A percentile compares a stretch with the other conserved stretches of the same genome.
Evolutionary conservation across 2,888 invertebrate genomes (phyloP).

Genomic region (Drosophila eohydei): DNA sequence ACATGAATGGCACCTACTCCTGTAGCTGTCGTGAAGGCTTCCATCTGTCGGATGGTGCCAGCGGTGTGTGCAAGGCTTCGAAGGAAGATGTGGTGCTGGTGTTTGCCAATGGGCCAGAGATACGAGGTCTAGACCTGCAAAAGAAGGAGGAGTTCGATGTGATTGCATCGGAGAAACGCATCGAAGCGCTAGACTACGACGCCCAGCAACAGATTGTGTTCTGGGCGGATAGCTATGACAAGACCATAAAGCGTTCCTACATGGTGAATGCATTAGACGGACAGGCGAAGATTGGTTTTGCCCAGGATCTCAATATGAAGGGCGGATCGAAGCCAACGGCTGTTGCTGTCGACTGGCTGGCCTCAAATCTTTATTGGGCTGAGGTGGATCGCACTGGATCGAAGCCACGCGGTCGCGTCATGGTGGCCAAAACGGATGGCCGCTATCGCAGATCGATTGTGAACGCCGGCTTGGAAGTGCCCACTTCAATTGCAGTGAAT

Average conservation of each 20-base stretch:
- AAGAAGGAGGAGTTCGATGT: constrained; percentile 91
- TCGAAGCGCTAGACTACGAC: constrained; percentile 96
- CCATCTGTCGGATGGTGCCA: constrained; percentile 89
- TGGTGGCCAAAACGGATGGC: constrained; percentile 95
- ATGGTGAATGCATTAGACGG: constrained; percentile 92
- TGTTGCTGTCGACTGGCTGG: constrained; percentile 96
- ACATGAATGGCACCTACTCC: constrained; percentile 94
- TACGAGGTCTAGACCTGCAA: constrained; percentile 89
- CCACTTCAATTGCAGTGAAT: constrained; percentile 95
- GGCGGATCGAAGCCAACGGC: constrained; percentile 94
- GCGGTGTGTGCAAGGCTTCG: constrained; percentile 92
- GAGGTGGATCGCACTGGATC: constrained; percentile 92
- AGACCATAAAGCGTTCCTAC: constrained; percentile 95
- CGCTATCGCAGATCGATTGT: constrained; percentile 93
- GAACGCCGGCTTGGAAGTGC: constrained; percentile 92
- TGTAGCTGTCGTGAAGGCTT: constrained; percentile 95
- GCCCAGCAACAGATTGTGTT: constrained; percentile 93
- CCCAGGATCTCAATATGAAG: constrained; percentile 94
- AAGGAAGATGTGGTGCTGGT: constrained; percentile 89
- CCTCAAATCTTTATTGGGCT: constrained; percentile 97
- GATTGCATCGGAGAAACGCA: constrained; percentile 93
- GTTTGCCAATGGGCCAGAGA: constrained; percentile 94
- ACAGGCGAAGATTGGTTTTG: constrained; percentile 91
- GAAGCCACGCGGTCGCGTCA: constrained; percentile 91
- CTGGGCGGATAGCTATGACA: constrained; percentile 97